Evolutionary conservation across 2,113 vertebrate species (phyloP), one percentile per base, ranked within the genome.

Genomic region (Ciconia boyciana): DNA sequence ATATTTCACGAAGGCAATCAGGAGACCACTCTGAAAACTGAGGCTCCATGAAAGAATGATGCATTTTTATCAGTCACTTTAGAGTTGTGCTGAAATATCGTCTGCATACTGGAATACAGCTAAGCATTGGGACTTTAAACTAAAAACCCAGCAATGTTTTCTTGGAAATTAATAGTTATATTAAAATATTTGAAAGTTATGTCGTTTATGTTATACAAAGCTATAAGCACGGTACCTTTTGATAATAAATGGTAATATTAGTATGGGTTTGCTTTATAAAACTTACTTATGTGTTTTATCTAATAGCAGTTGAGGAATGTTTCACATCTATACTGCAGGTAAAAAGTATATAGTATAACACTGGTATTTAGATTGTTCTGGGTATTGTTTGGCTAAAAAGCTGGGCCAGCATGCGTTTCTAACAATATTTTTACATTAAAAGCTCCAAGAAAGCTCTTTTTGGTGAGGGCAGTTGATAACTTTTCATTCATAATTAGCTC

Each of bases 401-500:
- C 96, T 95, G 84, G 98, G 94, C 96, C 95, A 98, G 97, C 95
- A 97, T 98, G 96, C 93, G 58, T 98, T 99, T 99, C 98, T 98
- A 99, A 99, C 99, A 99, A 99, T 99, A 99, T 99, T 99, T 99
- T 99, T 99, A 99, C 98, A 98, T 99, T 99, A 99, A 99, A 98
- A 99, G 98, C 99, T 98, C 97, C 98, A 98, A 98, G 98, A 99
- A 99, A 98, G 98, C 98, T 98, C 98, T 98, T 98, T 99, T 99
- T 98, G 98, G 98, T 96, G 97, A 97, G 97, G 98, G 98, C 98
- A 98, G 98, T 99, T 99, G 99, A 99, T 99, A 99, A 99, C 99
- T 99, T 99, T 99, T 99, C 99, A 99, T 99, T 99, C 99, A 99
- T 99, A 99, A 99, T 99, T 99, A 99, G 99, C 98, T 98, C 98